These are phyloP conservation scores for Metridium senile DNA, from an alignment of 92 coral and sea anemone genomes.

Conservation along the genomic window DNA sequence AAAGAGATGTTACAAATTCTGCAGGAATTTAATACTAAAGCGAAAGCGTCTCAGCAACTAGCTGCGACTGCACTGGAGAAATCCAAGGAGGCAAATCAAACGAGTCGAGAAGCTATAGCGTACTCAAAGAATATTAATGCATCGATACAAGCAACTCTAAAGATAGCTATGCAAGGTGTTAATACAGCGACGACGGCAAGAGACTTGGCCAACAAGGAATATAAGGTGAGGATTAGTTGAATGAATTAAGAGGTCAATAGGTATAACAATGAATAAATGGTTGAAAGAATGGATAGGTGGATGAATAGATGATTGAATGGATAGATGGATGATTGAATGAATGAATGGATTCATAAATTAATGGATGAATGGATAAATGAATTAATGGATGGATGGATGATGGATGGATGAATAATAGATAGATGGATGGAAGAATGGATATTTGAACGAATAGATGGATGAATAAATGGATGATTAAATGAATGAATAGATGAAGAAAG, in stretches of 20 bases:
- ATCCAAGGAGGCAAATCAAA: conserved; percentile 60
- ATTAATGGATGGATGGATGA: background rate
- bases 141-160: conserved; percentile 70
- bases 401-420: background rate
- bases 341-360: background rate
- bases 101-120: conserved; percentile 72
- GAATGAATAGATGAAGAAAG: no score
- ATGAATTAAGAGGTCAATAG: background rate
- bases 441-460: no score
- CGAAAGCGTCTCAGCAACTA: conserved; percentile 62
- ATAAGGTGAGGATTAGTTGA: conserved; percentile 62
- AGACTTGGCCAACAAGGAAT: conserved; percentile 59
- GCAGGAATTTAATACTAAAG: conserved; percentile 58
- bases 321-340: background rate
- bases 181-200: conserved; percentile 57
- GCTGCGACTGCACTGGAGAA: conserved; percentile 69
- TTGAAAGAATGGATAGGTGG: background rate
- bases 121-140: conserved; percentile 62
- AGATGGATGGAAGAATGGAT: background rate
- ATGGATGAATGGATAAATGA: background rate
- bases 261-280: background rate
- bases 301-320: background rate
- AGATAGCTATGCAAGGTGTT: conserved; percentile 49
- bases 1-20: conserved; percentile 69
- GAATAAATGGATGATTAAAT: background rate